These are phyloP conservation scores for Tamias sibiricus DNA, from an alignment of 2,113 vertebrate genomes.

Conservation along the genomic window DNA sequence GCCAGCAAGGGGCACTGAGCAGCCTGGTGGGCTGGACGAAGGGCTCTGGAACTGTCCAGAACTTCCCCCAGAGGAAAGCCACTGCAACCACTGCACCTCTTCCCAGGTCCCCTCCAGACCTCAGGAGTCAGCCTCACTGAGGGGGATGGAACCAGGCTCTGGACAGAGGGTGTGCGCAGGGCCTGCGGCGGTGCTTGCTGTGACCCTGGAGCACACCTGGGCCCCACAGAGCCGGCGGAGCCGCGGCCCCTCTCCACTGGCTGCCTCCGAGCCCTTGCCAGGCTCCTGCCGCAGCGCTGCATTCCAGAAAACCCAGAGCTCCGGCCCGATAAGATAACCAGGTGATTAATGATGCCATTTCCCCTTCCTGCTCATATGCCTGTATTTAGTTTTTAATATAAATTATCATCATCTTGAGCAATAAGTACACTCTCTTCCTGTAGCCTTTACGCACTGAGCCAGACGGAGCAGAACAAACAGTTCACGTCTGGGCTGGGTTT, in stretches of 20 bases:
- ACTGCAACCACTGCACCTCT: too few species aligned
- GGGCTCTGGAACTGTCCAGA: neutral
- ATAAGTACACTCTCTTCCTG: conserved; percentile 56
- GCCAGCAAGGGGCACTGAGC: neutral
- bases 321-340: conserved; percentile 61
- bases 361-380: conserved; percentile 48
- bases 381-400: conserved; percentile 57
- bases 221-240: too few species aligned
- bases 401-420: conserved; percentile 62
- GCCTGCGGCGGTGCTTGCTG: too few species aligned
- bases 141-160: too few species aligned
- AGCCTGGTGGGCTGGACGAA: neutral
- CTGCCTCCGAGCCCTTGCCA: neutral
- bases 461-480: neutral
- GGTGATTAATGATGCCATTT: conserved; percentile 63
- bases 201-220: too few species aligned
- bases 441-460: conserved; percentile 28
- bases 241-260: neutral
- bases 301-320: conserved; percentile 56
- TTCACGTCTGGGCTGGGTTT: neutral
- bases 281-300: neutral
- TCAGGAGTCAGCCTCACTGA: too few species aligned
- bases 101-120: too few species aligned
- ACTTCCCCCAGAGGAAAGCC: neutral
- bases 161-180: too few species aligned